Evolutionary conservation across 92 coral and sea anemone species (phyloP).

Genomic region (Epizoanthus fatuus): DNA sequence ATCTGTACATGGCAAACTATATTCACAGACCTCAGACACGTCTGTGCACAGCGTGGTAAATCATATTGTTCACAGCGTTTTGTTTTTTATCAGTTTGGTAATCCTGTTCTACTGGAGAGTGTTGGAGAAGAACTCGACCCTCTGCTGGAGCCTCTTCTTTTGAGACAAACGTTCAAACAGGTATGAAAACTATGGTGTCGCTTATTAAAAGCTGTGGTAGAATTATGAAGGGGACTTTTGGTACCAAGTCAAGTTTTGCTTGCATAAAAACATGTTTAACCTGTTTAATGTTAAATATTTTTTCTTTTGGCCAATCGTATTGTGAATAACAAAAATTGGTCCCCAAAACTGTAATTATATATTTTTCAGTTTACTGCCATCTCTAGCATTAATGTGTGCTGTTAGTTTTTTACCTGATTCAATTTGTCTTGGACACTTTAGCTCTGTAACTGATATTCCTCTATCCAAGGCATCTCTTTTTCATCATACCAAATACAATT

Average conservation of each 20-base stretch:
- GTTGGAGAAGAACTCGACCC: constrained; percentile 99
- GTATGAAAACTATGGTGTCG: constrained; percentile 22
- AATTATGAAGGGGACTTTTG: too few relatives aligned
- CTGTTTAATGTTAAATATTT: not conserved
- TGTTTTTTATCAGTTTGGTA: constrained; percentile 81
- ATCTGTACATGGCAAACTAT: too few relatives aligned
- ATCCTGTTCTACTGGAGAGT: constrained; percentile 95
- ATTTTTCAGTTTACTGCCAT: not conserved
- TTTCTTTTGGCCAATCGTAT: not conserved
- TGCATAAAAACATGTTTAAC: too few relatives aligned
- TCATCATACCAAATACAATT: too few relatives aligned
- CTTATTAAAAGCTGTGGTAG: not conserved
- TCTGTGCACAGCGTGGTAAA: too few relatives aligned
- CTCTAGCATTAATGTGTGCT: not conserved
- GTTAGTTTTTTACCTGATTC: not conserved
- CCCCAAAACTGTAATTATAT: not conserved
- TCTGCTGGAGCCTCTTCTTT: constrained; percentile 87
- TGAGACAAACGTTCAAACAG: constrained; percentile 97
- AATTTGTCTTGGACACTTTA: not conserved
- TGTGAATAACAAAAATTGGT: not conserved
- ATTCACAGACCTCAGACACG: too few relatives aligned
- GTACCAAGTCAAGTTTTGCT: not conserved
- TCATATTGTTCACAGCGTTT: not conserved
- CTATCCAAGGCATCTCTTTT: not conserved
- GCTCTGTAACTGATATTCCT: not conserved